Evolutionary conservation across 2,797 vertebrate genomes (phyloP).

Genomic region (Brotogeris chrysoptera): DNA sequence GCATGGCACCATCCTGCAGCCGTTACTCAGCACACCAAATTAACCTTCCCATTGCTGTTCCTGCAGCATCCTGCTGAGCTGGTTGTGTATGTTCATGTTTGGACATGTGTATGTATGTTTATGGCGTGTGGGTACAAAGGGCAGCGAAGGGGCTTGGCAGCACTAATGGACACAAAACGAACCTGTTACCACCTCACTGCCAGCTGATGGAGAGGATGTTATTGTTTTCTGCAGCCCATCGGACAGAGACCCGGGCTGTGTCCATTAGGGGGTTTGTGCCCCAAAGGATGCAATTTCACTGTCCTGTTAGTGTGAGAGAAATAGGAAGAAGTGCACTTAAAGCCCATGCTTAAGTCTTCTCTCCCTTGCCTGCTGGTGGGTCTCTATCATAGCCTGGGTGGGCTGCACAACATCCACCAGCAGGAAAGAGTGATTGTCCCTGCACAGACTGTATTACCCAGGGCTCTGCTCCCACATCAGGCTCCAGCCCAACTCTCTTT

Average conservation of each 20-base stretch:
- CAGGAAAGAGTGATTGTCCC: neutral
- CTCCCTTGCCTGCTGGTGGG: neutral
- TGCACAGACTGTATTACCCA: neutral
- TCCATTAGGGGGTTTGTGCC: neutral
- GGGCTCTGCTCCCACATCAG: neutral
- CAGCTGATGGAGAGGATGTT: accelerated
- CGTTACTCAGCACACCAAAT: neutral
- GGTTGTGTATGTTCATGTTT: accelerated
- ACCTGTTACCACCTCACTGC: neutral
- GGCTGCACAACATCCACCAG: neutral
- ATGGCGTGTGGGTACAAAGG: neutral
- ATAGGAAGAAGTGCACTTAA: neutral
- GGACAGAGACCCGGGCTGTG: neutral
- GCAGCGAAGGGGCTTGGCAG: neutral
- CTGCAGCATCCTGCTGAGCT: neutral
- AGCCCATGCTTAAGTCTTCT: neutral
- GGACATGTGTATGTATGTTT: neutral
- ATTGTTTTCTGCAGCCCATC: neutral
- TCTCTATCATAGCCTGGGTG: accelerated
- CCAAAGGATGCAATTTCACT: neutral
- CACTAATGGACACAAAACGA: neutral
- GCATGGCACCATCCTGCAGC: neutral
- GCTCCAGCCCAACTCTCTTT: neutral
- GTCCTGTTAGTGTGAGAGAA: neutral
- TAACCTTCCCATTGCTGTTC: neutral